phyloP scores from a whole-genome alignment of 2,797 vertebrate genomes.

The Phyllotis vaccarum region DNA sequence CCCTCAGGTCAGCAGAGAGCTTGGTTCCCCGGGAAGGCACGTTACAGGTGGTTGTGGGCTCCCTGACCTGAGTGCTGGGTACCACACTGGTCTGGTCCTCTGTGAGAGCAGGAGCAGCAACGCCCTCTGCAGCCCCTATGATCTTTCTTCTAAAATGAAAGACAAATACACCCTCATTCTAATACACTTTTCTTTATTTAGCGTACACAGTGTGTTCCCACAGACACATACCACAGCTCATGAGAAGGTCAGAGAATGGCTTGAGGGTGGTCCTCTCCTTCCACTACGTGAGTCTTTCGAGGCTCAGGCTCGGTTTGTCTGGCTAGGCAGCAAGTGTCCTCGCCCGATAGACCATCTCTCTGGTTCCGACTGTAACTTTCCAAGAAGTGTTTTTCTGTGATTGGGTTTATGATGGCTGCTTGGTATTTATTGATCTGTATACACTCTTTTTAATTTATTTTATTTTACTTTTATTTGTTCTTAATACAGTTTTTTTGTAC shows the following conservation, averaged over 20 bases:
- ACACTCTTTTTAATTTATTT: not conserved
- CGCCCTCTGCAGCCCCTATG: too few species aligned
- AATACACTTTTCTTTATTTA: not conserved
- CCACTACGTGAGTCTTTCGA: too few species aligned
- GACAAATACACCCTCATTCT: not conserved
- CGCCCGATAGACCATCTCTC: not conserved
- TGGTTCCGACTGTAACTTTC: not conserved
- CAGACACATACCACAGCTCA: too few species aligned
- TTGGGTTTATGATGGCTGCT: not conserved
- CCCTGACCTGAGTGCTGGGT: too few species aligned
- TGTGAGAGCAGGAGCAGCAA: not conserved
- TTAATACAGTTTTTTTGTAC: not conserved
- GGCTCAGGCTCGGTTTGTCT: not conserved
- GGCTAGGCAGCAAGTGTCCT: not conserved
- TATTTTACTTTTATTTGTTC: not conserved
- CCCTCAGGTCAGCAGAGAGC: not conserved
- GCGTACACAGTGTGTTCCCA: not conserved
- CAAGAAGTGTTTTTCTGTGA: not conserved
- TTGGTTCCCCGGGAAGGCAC: not conserved
- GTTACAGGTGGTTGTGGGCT: not conserved
- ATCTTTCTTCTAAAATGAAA: not conserved
- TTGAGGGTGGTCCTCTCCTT: not conserved
- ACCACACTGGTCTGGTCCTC: not conserved
- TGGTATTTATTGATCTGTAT: not conserved
- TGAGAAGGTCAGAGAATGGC: not conserved